These are phyloP conservation scores for Pseudomyrmex cubaensis DNA, from an alignment of 1,140 invertebrate species.

Conservation along the genomic window DNA sequence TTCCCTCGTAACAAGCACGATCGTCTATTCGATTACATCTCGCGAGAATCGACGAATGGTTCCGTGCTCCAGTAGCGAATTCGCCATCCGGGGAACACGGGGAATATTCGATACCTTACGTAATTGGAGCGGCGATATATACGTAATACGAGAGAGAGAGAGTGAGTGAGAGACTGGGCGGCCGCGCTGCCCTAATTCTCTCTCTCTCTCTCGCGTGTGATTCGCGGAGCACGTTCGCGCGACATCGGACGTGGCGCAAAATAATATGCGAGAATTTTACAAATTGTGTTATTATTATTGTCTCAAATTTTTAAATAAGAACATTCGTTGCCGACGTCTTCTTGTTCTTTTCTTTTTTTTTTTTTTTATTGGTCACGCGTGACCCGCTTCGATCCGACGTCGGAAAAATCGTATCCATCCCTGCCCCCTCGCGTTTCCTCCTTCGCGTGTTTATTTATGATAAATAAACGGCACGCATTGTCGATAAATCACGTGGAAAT, in stretches of 20 bases:
- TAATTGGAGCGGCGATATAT: constrained; percentile 66
- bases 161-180: not conserved
- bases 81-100: constrained; percentile 49
- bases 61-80: constrained; percentile 43
- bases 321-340: no score
- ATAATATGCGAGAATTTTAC: constrained; percentile 11
- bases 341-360: no score
- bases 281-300: no score
- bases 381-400: no score
- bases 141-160: constrained; percentile 17
- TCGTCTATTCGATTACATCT: constrained; percentile 66
- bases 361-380: no score
- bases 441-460: no score
- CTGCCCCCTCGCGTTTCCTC: no score
- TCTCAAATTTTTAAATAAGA: no score
- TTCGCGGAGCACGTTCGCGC: constrained; percentile 22
- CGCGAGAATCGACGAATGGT: constrained; percentile 64
- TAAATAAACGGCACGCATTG: no score
- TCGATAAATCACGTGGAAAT: no score
- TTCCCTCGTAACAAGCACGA: constrained; percentile 60
- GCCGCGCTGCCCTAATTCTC: constrained; percentile 32
- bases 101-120: constrained; percentile 63
- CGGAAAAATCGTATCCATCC: no score
- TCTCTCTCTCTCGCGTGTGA: not conserved
- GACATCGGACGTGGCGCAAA: constrained; percentile 11